Evolutionary conservation across 2,888 invertebrate genomes (phyloP).

Genomic region (Agrenia bidenticulata): DNA sequence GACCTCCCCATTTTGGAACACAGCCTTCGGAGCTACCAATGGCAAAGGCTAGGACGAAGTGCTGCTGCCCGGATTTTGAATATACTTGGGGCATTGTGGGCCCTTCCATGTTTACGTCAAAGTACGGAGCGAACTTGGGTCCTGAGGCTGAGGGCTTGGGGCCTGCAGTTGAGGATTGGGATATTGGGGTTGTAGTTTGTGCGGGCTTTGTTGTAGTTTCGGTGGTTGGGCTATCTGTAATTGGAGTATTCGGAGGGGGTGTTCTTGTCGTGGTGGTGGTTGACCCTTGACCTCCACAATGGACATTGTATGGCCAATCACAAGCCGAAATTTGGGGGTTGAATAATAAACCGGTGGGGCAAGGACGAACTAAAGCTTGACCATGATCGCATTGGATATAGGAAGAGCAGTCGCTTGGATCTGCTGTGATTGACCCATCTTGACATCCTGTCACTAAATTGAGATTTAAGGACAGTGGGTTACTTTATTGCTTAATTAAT

Average conservation of each 20-base stretch:
- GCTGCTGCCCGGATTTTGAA: slow-evolving; percentile 43
- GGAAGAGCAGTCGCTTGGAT: slow-evolving; percentile 29
- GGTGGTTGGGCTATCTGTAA: not conserved
- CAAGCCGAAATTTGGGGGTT: slow-evolving; percentile 29
- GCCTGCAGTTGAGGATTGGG: not conserved
- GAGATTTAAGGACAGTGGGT: too few relatives aligned
- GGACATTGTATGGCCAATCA: slow-evolving; percentile 39
- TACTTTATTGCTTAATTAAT: too few relatives aligned
- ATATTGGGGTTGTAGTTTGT: not conserved
- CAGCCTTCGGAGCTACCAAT: slow-evolving; percentile 44
- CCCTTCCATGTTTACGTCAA: slow-evolving; percentile 30
- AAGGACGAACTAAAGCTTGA: slow-evolving; percentile 23
- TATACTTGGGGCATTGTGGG: slow-evolving; percentile 36
- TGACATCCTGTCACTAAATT: slow-evolving; percentile 4
- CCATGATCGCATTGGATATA: slow-evolving; percentile 34
- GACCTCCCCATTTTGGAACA: slow-evolving; percentile 47
- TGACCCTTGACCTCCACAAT: slow-evolving; percentile 20
- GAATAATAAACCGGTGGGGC: slow-evolving; percentile 33
- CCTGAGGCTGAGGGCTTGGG: slow-evolving; percentile 3
- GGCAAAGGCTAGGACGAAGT: slow-evolving; percentile 48
- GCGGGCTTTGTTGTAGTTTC: not conserved
- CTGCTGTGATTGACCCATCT: slow-evolving; percentile 20
- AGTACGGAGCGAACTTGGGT: not conserved
- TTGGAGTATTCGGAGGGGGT: not conserved
- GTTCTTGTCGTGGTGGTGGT: slow-evolving; percentile 18